Evolutionary conservation across 2,888 invertebrate genomes (phyloP).

Genomic region (Caenorhabditis becei): DNA sequence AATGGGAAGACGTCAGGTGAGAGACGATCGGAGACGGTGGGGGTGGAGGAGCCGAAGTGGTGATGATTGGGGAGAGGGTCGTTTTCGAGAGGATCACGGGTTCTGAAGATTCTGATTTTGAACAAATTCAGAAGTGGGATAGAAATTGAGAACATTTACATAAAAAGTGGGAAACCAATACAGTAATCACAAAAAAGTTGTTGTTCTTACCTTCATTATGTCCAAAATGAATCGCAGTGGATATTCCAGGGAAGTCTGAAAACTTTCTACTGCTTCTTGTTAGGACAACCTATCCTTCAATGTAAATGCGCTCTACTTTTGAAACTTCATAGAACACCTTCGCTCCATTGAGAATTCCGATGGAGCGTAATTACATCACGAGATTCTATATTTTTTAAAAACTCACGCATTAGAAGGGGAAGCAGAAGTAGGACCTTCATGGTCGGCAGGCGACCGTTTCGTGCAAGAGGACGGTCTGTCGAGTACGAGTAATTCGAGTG

Average conservation of each 20-base stretch:
- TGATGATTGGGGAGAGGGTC: not conserved
- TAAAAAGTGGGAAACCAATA: too few species aligned
- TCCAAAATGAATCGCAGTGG: conserved; percentile 7
- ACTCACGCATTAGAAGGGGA: not conserved
- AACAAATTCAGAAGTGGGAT: too few species aligned
- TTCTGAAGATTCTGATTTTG: not conserved
- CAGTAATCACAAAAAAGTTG: too few species aligned
- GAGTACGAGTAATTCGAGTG: conserved; percentile 23
- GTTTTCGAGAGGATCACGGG: not conserved
- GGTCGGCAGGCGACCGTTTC: not conserved
- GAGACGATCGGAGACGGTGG: conserved; percentile 9
- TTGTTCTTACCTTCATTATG: conserved; percentile 18
- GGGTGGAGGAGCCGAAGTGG: conserved; percentile 36
- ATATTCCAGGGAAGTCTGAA: not conserved
- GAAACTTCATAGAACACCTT: too few species aligned
- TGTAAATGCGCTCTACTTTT: too few species aligned
- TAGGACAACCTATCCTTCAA: too few species aligned
- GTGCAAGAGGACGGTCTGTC: not conserved
- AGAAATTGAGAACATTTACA: too few species aligned
- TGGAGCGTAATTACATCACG: too few species aligned
- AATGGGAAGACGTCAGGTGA: conserved; percentile 37
- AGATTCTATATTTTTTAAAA: not conserved
- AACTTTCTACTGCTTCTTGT: too few species aligned
- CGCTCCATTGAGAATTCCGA: too few species aligned
- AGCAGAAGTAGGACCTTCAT: not conserved